Evolutionary conservation across 2,888 invertebrate genomes (phyloP), one percentile per base, ranked within the genome.

Genomic region (Dynastes hyllus): DNA sequence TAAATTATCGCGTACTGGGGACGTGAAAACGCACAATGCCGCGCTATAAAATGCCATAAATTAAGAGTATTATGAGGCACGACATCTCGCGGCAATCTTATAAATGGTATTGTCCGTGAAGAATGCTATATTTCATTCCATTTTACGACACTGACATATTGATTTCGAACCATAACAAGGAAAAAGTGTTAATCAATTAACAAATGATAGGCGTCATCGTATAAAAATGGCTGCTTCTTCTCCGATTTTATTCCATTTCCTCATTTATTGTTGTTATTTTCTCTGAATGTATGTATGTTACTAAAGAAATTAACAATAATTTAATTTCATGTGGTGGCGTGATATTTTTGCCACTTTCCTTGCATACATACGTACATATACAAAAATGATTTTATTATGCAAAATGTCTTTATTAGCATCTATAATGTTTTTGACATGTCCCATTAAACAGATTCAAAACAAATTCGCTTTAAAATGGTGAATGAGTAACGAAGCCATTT

Each of bases 121-220:
- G 51, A 69, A 51, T 69, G 69, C 69, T 69, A 29, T 69, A 69
- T 69, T 69, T 69, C 69, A 69, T 69, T 69, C 51, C 16, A 29
- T 22, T 51, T 69, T 29, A 27, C 55, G 58, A 73, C 73, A 55
- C 2, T 73, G 73, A 73, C 58, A 58, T 58, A 73, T 73, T 16
- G 58, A 73, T 61, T 58, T 40, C 40, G 40, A 73, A 22, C 73
- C 40, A 40, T 37, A 73, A 73, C 61, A 73, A 40, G 40, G 11
- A 73, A 73, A 73, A 40, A 58, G 45, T 58, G 73, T 73, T 73
- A 61, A 73, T 73, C 73, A 73, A 73, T 73, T 73, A 58, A 37
- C 27, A 22, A 73, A 73, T 73, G 58, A 73, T 58, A n/a, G 58
- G 73, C n/a, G 32, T 37, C 58, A 73, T 71, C 50, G 29, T 69